Base-by-base conservation (phyloP, 2,113 vertebrate genomes). In the Irena cyanogastra region DNA sequence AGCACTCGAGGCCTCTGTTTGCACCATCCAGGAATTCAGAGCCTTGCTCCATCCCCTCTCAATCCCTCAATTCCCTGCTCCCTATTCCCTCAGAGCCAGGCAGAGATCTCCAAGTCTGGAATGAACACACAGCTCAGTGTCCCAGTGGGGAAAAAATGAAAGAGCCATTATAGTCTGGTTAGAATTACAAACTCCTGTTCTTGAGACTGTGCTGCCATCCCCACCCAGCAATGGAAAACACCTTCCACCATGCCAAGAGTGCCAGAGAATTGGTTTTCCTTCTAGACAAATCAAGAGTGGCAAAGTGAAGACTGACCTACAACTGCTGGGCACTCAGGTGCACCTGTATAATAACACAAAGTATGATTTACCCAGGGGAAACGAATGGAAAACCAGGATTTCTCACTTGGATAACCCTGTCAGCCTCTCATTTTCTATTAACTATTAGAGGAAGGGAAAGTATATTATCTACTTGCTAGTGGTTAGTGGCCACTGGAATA, bases 371-470 rank as follows among this genome's bases (percentile, higher is more conserved):
- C 71, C 69, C 84, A 50, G 15, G n/a, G 70, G 65, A 90, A 92
- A 87, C 71, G 31, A 87, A 90, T 33, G 24, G 68, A 70, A 94
- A 92, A 26, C 68, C 49, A 74, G 76, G 69, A 66, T 90, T 94
- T 92, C 75, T 57, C 76, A 90, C 89, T 82, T 84, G 57, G 66
- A 88, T 77, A 92, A 89, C 80, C 45, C 87, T 41, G 35, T 84
- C 90, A 86, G 86, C 35, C 68, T 74, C 77, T 91, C 69, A 23
- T 92, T 79, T 83, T 75, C 95, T 82, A 76, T 57, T 81, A 90
- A 71, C 52, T 81, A 45, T 47, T 57, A 92, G 47, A 33, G 65
- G 39, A 92, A 86, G n/a, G 37, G 70, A 47, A 89, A 92, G 91
- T 64, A 61, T 35, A 87, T 61, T 86, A 61, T 37, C 80, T 33